Evolutionary conservation across 1,140 invertebrate genomes (phyloP), one percentile per base, ranked within the genome.

Genomic region (Zaprionus ornatus): DNA sequence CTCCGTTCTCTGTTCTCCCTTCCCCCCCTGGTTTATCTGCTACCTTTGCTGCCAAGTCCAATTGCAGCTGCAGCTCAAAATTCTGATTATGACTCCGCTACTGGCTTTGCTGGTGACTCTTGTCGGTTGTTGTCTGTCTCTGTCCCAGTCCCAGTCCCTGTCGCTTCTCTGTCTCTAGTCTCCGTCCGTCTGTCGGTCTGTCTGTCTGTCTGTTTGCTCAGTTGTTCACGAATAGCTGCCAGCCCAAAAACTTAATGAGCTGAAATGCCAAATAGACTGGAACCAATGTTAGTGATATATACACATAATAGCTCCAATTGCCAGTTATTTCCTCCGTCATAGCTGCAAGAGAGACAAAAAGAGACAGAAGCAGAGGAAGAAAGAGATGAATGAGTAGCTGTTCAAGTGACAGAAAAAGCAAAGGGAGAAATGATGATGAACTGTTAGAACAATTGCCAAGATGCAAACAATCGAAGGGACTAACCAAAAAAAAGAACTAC

Each of bases 261-360:
- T 90, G 85, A 92, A 92, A 92, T 76, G 90, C 82, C 80, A 92
- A 86, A 91, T 92, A 92, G 68, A 92, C 92, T 78, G 92, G 92
- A 67, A 92, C 79, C 64, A 92, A 63, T 50, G 91, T 92, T 55
- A 92, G 66, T 75, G 90, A 77, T 76, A 92, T 86, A 65, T 91
- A 92, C 70, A 92, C 71, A 74, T 92, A 92, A 80, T 92, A 92
- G 71, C 74, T 84, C 91, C 83, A 91, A 82, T 91, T 83, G 61
- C 85, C 91, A 17, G 90, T 92, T 77, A 92, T 87, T 80, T 90
- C 78, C 82, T 92, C 90, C 90, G 87, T 91, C 87, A 91, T 91
- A 82, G 74, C 90, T 91, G 80, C 60, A 64, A 60, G 63, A 45
- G 32, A 70, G 62, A 74, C 19, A 21, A 5, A 57, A 32, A 54